Conservation (phyloP, 1,140 invertebrate genomes). For the Pachyrhynchus sulphureomaculatus region DNA sequence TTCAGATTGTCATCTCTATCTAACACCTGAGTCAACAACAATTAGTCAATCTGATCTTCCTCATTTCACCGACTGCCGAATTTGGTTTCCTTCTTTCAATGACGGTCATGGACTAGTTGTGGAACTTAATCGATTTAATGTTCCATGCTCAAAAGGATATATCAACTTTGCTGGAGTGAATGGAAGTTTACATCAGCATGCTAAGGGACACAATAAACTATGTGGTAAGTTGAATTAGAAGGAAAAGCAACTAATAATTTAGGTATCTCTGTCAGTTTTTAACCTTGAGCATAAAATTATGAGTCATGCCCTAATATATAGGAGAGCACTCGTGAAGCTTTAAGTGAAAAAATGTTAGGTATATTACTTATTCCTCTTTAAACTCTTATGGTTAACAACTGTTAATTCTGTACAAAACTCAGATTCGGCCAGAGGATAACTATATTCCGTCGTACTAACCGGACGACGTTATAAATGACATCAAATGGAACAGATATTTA, state of each 20-base stretch:
- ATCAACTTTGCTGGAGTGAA: slow-evolving; percentile 54
- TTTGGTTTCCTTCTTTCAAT: slow-evolving; percentile 50
- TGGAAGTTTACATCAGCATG: slow-evolving; percentile 31
- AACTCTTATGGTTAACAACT: too few species aligned
- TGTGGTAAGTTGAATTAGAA: slow-evolving; percentile 20
- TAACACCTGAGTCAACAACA: slow-evolving; percentile 40
- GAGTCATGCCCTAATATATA: too few species aligned
- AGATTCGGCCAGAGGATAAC: too few species aligned
- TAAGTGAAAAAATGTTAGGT: too few species aligned
- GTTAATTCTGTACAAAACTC: too few species aligned
- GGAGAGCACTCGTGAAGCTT: too few species aligned
- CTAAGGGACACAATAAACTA: slow-evolving; percentile 8
- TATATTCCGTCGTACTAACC: too few species aligned
- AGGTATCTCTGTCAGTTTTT: too few species aligned
- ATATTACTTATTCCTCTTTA: too few species aligned
- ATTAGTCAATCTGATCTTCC: slow-evolving; percentile 47
- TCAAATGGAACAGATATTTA: too few species aligned
- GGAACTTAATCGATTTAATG: slow-evolving; percentile 62
- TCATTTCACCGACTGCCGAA: slow-evolving; percentile 44
- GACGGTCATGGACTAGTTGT: slow-evolving; percentile 56
- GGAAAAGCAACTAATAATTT: not conserved
- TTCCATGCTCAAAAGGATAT: slow-evolving; percentile 61
- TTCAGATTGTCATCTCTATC: slow-evolving; percentile 51
- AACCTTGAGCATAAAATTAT: too few species aligned
- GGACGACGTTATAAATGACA: too few species aligned